A percentile compares a stretch with the other conserved stretches of the same genome.
Evolutionary conservation across 2,113 vertebrate genomes (phyloP).

Genomic region (Rynchops niger): DNA sequence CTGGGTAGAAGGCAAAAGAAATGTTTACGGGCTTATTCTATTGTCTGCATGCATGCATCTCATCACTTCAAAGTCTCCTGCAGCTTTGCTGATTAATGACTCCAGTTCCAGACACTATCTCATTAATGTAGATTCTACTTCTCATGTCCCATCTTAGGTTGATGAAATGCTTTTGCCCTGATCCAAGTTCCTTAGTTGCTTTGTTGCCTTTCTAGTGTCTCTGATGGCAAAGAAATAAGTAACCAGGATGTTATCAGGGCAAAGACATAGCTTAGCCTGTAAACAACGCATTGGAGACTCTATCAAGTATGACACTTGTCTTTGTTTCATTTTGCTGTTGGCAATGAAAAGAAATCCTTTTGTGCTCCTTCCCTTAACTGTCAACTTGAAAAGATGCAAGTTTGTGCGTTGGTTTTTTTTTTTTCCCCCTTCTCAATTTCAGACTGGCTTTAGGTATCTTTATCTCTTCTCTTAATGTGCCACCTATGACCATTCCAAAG

Average conservation of each 20-base stretch:
- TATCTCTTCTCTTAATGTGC: background rate
- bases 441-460: background rate
- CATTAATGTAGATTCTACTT: background rate
- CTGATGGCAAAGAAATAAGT: background rate
- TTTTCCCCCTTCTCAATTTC: background rate
- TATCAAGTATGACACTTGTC: background rate
- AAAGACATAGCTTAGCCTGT: background rate
- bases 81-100: background rate
- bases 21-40: background rate
- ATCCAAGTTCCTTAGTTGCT: background rate
- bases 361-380: background rate
- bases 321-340: background rate
- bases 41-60: background rate
- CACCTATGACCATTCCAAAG: background rate
- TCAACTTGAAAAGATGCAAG: background rate
- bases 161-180: background rate
- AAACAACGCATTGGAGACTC: background rate
- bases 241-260: background rate
- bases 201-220: background rate
- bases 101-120: background rate
- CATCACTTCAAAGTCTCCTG: rapidly evolving
- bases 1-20: background rate
- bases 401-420: no score
- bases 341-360: background rate
- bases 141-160: background rate